These are phyloP conservation scores for Orbicella faveolata DNA, from an alignment of 64 coral and sea anemone genomes.

Conservation along the genomic window DNA sequence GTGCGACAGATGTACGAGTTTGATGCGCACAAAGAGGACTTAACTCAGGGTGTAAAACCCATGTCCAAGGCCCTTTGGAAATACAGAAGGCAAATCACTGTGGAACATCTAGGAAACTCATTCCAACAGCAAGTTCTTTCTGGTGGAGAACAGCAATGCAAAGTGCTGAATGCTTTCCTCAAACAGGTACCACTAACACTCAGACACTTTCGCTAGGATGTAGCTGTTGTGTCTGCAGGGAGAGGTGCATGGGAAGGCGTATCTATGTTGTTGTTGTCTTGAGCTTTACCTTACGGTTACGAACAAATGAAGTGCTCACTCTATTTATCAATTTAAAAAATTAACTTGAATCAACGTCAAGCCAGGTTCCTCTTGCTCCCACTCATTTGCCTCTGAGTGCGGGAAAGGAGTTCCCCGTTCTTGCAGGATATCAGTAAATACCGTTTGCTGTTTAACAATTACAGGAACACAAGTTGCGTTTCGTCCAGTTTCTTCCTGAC, in stretches of 20 bases:
- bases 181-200: constrained; percentile 22
- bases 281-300: no score
- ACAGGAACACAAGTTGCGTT: constrained; percentile 85
- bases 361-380: neutral
- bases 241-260: neutral
- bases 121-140: constrained; percentile 19
- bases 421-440: neutral
- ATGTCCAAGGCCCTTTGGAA: constrained; percentile 44
- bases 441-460: neutral
- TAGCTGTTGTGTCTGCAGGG: neutral
- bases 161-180: constrained; percentile 26
- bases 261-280: neutral
- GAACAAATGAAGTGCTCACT: no score
- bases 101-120: constrained; percentile 14
- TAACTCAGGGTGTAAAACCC: neutral
- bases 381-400: neutral
- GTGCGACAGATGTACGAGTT: constrained; percentile 72
- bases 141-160: neutral
- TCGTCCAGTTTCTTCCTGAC: constrained; percentile 75
- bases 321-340: no score
- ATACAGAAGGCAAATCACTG: constrained; percentile 61
- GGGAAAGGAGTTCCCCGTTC: neutral
- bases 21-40: constrained; percentile 19
- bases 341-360: neutral
- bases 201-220: no score